Conservation (phyloP, 2,113 vertebrate species). For the Notothenia coriiceps region DNA sequence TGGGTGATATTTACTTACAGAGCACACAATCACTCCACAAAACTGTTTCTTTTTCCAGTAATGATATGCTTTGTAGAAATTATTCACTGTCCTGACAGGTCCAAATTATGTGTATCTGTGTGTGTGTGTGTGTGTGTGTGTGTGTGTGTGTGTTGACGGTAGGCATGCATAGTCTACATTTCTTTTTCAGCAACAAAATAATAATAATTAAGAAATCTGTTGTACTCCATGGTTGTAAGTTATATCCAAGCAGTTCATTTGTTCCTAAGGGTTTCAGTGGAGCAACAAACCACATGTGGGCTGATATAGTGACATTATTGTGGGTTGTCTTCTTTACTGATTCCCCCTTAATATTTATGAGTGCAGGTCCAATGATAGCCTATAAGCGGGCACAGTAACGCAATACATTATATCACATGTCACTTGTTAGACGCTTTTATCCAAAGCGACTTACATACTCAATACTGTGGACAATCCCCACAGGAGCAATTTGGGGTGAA, state of each 20-base stretch:
- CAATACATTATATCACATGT: not conserved
- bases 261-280: slow-evolving; percentile 1
- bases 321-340: not conserved
- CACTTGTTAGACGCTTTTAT: too few species aligned
- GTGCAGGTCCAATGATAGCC: not conserved
- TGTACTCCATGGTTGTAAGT: slow-evolving; percentile 16
- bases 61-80: slow-evolving; percentile 73
- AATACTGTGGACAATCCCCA: too few species aligned
- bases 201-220: slow-evolving; percentile 24
- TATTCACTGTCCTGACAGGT: slow-evolving; percentile 68
- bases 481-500: too few species aligned
- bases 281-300: not conserved
- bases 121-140: not conserved
- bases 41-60: slow-evolving; percentile 60
- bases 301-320: not conserved
- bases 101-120: slow-evolving; percentile 45
- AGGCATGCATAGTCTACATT: slow-evolving; percentile 33
- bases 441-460: too few species aligned
- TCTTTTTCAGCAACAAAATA: slow-evolving; percentile 20
- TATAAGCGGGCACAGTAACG: not conserved
- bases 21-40: slow-evolving; percentile 74
- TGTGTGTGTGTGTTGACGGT: not conserved
- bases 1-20: slow-evolving; percentile 82
- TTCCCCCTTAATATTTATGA: not conserved
- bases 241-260: slow-evolving; percentile 5